Evolutionary conservation across 2,888 invertebrate species (phyloP).

Genomic region (Spatulosminthurus flaviceps): DNA sequence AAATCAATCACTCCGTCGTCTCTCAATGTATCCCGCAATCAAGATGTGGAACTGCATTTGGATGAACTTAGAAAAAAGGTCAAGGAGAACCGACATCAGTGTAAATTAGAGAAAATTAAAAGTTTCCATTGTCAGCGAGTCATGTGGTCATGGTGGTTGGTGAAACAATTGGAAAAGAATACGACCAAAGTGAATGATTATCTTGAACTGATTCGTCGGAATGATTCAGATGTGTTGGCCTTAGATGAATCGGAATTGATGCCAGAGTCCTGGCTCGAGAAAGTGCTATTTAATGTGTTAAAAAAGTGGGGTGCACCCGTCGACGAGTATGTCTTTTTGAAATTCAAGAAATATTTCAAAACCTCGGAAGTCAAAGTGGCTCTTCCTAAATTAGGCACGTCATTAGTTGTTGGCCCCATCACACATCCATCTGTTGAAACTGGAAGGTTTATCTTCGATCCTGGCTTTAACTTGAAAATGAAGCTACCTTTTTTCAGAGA

Average conservation of each 20-base stretch:
- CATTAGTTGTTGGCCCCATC: slow-evolving; percentile 56
- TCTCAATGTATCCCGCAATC: too few relatives aligned
- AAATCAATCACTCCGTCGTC: too few relatives aligned
- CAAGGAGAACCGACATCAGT: slow-evolving; percentile 21
- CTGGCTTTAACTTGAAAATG: slow-evolving; percentile 63
- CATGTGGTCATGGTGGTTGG: slow-evolving; percentile 54
- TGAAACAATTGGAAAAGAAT: slow-evolving; percentile 56
- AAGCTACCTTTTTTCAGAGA: slow-evolving; percentile 63
- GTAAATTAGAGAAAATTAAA: slow-evolving; percentile 32
- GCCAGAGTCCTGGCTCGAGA: slow-evolving; percentile 55
- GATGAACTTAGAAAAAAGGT: not conserved
- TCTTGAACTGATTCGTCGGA: slow-evolving; percentile 52
- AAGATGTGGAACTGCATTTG: not conserved
- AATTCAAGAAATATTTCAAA: slow-evolving; percentile 58
- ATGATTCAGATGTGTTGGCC: slow-evolving; percentile 23
- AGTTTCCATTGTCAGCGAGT: slow-evolving; percentile 57
- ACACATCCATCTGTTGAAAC: slow-evolving; percentile 46
- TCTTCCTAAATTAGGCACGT: slow-evolving; percentile 50
- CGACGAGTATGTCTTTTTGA: slow-evolving; percentile 57
- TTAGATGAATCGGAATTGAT: slow-evolving; percentile 44
- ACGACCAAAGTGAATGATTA: slow-evolving; percentile 50
- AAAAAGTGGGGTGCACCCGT: slow-evolving; percentile 58
- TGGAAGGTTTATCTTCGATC: slow-evolving; percentile 61
- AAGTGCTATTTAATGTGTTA: slow-evolving; percentile 53
- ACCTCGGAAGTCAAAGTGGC: slow-evolving; percentile 57